Percentiles rank a stretch among this genome's conserved stretches.
phyloP scores from a whole-genome alignment of 1,140 invertebrate genomes.

The Heliconius melpomene region DNA sequence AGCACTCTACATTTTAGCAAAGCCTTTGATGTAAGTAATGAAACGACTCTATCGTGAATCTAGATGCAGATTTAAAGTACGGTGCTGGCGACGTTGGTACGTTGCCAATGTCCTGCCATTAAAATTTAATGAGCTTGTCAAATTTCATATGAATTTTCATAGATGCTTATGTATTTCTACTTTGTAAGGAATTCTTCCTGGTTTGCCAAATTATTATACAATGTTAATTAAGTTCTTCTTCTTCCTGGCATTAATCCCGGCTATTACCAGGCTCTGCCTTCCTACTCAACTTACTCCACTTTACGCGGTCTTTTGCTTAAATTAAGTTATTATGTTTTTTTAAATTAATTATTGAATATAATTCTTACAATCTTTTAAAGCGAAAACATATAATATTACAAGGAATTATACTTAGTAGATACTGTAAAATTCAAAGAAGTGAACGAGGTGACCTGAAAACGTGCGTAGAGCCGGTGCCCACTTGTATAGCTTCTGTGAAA shows the following conservation, averaged over 20 bases:
- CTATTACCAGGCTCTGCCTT: too few relatives aligned
- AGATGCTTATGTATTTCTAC: background rate
- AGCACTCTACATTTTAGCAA: constrained; percentile 4
- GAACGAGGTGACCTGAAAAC: constrained; percentile 45
- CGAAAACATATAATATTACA: background rate
- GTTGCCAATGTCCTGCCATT: constrained; percentile 41
- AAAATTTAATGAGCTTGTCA: constrained; percentile 45
- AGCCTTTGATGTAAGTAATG: constrained; percentile 15
- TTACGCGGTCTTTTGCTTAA: too few relatives aligned
- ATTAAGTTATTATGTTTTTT: too few relatives aligned
- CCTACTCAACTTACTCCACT: too few relatives aligned
- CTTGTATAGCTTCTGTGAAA: constrained; percentile 30
- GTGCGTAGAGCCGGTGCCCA: constrained; percentile 26
- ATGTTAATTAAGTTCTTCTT: too few relatives aligned
- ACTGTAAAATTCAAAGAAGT: constrained; percentile 20
- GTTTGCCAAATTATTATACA: too few relatives aligned
- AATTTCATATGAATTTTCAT: constrained; percentile 45
- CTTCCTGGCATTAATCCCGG: too few relatives aligned
- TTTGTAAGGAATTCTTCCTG: background rate
- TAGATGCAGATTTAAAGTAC: constrained; percentile 15
- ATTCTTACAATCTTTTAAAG: background rate
- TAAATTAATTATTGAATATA: too few relatives aligned
- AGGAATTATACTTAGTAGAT: background rate
- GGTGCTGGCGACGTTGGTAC: constrained; percentile 30
- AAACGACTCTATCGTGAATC: constrained; percentile 9